Evolutionary conservation across 1,140 invertebrate species (phyloP), one percentile per base, ranked within the genome.

Genomic region (Aphelinus atriplicis): DNA sequence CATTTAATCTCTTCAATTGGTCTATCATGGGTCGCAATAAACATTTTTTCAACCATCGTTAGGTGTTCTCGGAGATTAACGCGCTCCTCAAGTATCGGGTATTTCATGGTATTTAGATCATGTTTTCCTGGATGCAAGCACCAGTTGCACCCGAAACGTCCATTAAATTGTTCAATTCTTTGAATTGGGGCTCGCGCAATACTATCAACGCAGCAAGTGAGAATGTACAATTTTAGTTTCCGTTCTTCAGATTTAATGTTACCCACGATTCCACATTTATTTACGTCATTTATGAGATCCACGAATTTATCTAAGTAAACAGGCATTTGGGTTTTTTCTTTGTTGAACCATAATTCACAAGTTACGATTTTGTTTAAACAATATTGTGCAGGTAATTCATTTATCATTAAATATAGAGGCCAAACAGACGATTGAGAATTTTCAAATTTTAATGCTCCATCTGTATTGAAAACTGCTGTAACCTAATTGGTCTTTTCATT

Each of bases 401-500:
- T 70, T 48, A 70, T 3, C 57, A 60, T 58, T 5, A 70, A 47
- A 61, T 71, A 68, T 9, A 68, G 55, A 7, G 65, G 65, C 66
- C 66, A 68, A 57, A 68, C 48, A 43, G 51, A 68, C 3, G 55
- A 56, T 6, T 48, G 26, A n/a, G 64, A 53, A 43, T 47, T 51
- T 4, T 48, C 50, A 55, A 47, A 67, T 9, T 57, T 57, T 45
- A 55, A 45, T 45, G 67, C 67, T 58, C 67, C 67, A 48, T 69
- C 69, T 9, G 69, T 62, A 43, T 71, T 71, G 48, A 71, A 71
- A 71, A 62, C 7, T 51, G 48, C 57, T 4, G 69, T 71, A 1
- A 50, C 60, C n/a, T 71, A 71, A 50, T 61, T 50, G 5, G 2
- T 3, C 48, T 61, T n/a, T 2, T 50, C 60, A 26, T 51, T 9